phyloP scores from a whole-genome alignment of 2,888 invertebrate genomes.

The Saturnia japonica region DNA sequence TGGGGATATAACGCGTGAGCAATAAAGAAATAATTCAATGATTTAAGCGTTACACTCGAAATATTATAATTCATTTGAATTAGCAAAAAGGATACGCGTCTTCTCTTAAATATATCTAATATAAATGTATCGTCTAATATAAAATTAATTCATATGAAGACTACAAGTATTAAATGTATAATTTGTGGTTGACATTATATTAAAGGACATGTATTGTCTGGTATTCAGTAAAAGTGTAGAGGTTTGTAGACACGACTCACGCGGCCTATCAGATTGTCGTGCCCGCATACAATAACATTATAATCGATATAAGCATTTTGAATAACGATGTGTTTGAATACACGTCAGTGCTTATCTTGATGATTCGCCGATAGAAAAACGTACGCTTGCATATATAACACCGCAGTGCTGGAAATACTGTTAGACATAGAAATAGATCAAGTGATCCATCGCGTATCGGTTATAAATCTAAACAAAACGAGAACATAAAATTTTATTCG shows the following conservation, averaged over 20 bases:
- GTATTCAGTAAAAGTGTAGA: slow-evolving; percentile 7
- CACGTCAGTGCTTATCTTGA: slow-evolving; percentile 29
- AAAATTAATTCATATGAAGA: background rate
- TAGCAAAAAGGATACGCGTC: background rate
- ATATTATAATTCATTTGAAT: background rate
- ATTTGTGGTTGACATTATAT: slow-evolving; percentile 26
- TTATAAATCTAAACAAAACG: slow-evolving; percentile 68
- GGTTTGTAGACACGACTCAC: slow-evolving; percentile 34
- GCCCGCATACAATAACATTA: slow-evolving; percentile 55
- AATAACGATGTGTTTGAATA: slow-evolving; percentile 39
- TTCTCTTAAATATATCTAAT: no score
- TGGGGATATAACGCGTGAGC: slow-evolving; percentile 26
- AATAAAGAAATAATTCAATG: background rate
- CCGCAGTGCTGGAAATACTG: slow-evolving; percentile 31
- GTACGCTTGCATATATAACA: slow-evolving; percentile 17
- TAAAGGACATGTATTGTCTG: background rate
- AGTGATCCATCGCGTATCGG: slow-evolving; percentile 57
- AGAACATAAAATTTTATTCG: slow-evolving; percentile 70
- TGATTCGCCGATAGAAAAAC: slow-evolving; percentile 29
- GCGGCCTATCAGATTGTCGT: slow-evolving; percentile 52
- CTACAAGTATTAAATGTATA: slow-evolving; percentile 22
- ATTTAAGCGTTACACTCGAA: background rate
- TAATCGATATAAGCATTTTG: slow-evolving; percentile 50
- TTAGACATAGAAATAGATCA: slow-evolving; percentile 41
- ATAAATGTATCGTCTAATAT: background rate